phyloP scores from a whole-genome alignment of 2,888 invertebrate species.

The Cepaea hortensis region DNA sequence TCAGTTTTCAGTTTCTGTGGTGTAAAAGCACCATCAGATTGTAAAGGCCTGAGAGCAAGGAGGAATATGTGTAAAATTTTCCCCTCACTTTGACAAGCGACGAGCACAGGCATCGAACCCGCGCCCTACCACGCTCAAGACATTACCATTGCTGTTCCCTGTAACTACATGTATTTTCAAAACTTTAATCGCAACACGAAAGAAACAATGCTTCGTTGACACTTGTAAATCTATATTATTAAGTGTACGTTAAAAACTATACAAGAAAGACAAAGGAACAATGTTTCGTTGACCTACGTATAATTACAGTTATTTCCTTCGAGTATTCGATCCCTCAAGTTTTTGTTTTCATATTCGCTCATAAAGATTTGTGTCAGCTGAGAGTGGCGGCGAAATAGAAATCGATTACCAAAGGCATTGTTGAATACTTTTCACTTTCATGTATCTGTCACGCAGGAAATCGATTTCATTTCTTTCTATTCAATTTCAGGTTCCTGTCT shows the following conservation, averaged over 20 bases:
- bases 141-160: no score
- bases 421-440: neutral
- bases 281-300: neutral
- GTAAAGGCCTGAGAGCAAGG: no score
- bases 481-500: no score
- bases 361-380: neutral
- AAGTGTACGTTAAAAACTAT: no score
- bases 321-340: neutral
- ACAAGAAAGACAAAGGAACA: neutral
- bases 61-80: no score
- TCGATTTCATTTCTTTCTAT: neutral
- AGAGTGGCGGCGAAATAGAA: neutral
- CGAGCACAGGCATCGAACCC: no score
- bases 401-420: neutral
- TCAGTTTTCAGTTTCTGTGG: no score
- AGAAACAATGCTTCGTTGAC: neutral
- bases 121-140: no score
- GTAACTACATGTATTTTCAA: neutral
- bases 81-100: no score
- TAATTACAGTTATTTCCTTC: constrained; percentile 2
- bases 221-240: no score
- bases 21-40: no score
- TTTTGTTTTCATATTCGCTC: neutral
- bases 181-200: neutral
- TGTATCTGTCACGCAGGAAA: neutral